Evolutionary conservation across 2,888 invertebrate genomes (phyloP), one percentile per base, ranked within the genome.

Genomic region (Xestobium rufovillosum): DNA sequence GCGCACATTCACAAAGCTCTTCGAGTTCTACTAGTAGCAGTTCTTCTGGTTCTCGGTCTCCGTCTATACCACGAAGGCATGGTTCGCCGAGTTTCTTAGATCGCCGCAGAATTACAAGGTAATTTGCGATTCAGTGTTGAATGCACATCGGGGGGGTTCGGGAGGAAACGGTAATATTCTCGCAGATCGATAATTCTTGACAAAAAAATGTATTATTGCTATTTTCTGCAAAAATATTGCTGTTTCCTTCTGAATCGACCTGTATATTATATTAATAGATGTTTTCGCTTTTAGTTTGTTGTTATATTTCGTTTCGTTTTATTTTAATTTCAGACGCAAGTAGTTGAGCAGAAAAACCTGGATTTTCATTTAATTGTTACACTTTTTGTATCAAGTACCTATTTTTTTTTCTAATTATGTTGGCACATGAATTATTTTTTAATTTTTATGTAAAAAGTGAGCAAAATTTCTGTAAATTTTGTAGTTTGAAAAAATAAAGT

Each of bases 31-130:
- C 77, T 3, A 75, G 74, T 60, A 65, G 63, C 28, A 70, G 68
- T 50, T 67, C 75, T 23, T 73, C 72, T 38, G 68, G 73, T 12
- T 74, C 75, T 8, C 71, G 79, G 48, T 80, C 81, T 41, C 85
- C 83, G n/a, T 92, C 92, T 41, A 94, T 94, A 63, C 90, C 94
- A 33, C 73, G 94, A 38, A 77, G 94, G 42, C 83, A 86, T 52
- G 94, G 94, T 27, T 94, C 94, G 38, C 95, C 95, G 12, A 90
- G 90, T 66, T 94, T 94, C 68, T 71, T 94, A 43, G 94, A 94
- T 67, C 75, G 91, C 53, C 76, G 95, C 40, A 78, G 95, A 51
- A 95, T 95, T 57, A 95, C 95, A 52, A 95, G 94, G 94, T 95
- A 80, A 68, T 46, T 19, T 6, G 23, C 10, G 4, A 19, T 26